These are phyloP conservation scores for Hetaerina titia DNA, from an alignment of 2,888 invertebrate species.

Conservation along the genomic window DNA sequence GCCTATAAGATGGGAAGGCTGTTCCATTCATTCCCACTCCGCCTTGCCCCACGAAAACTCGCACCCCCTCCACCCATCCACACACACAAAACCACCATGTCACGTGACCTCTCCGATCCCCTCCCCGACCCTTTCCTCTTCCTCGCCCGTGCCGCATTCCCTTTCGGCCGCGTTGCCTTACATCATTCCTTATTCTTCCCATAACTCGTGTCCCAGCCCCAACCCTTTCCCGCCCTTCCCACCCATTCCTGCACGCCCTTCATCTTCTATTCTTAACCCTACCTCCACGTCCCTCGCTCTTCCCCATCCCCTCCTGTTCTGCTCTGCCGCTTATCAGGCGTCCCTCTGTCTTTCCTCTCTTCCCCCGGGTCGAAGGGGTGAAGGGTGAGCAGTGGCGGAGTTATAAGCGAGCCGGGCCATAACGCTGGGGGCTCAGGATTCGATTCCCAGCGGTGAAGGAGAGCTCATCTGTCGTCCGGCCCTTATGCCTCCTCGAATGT, in stretches of 20 bases:
- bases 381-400: not conserved
- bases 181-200: not conserved
- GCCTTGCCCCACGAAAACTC: not conserved
- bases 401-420: not conserved
- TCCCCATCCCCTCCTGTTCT: not conserved
- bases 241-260: not conserved
- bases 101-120: not conserved
- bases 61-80: not conserved
- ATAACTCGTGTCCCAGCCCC: not conserved
- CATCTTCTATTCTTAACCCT: not conserved
- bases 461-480: not conserved
- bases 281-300: too few relatives aligned
- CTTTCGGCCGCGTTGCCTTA: not conserved
- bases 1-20: not conserved
- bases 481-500: not conserved
- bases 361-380: not conserved
- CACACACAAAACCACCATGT: not conserved
- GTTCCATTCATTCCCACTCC: not conserved
- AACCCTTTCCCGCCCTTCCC: not conserved
- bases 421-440: not conserved
- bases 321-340: not conserved
- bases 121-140: not conserved
- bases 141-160: too few relatives aligned
- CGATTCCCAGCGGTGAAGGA: not conserved
- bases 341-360: not conserved